Evolutionary conservation across 30 jellyfish, hydroid and myxozoan genomes (phyloP).

Genomic region (Mastigias papua): DNA sequence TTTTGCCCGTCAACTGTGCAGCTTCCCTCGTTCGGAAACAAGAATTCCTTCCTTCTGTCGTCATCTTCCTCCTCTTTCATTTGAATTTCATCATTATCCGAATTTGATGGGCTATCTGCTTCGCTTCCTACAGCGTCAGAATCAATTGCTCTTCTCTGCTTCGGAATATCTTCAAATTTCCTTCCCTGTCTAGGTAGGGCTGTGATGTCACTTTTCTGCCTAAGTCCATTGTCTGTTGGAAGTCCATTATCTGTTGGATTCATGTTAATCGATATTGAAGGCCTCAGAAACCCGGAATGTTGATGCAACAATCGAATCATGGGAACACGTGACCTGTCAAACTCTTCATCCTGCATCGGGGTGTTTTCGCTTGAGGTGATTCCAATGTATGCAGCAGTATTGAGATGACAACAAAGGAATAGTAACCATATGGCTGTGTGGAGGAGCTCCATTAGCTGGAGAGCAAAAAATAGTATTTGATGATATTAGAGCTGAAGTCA

Average conservation of each 20-base stretch:
- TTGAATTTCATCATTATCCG: background rate
- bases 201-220: slow-evolving; percentile 40
- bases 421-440: slow-evolving; percentile 9
- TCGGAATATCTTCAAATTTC: slow-evolving; percentile 8
- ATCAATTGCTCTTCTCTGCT: background rate
- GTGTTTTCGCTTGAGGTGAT: slow-evolving; percentile 10
- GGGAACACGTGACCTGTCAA: slow-evolving; percentile 59
- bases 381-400: slow-evolving; percentile 50
- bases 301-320: slow-evolving; percentile 61
- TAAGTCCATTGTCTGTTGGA: slow-evolving; percentile 30
- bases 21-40: slow-evolving; percentile 19
- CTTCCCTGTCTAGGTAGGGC: slow-evolving; percentile 14
- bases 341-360: slow-evolving; percentile 29
- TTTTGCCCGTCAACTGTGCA: slow-evolving; percentile 39
- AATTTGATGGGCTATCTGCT: background rate
- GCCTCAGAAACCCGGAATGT: background rate
- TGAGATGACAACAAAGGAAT: background rate
- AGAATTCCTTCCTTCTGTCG: background rate
- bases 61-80: background rate
- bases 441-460: slow-evolving; percentile 70
- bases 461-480: background rate
- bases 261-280: slow-evolving; percentile 9
- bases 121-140: background rate
- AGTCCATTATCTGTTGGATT: background rate
- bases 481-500: background rate